Base-by-base conservation (phyloP, 2,113 vertebrate genomes). In the Anoplopoma fimbria region DNA sequence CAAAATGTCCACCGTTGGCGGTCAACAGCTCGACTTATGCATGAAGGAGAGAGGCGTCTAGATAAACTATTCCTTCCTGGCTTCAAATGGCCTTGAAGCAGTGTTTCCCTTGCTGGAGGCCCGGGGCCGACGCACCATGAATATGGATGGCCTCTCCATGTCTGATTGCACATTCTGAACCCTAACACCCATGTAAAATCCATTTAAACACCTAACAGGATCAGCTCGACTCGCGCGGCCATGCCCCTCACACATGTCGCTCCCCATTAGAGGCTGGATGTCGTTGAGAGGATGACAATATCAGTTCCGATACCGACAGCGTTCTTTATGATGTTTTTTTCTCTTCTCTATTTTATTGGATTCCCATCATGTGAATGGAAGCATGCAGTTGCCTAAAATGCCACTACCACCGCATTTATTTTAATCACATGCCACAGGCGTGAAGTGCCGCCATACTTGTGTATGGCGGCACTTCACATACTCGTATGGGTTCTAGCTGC, bases 201-300 rank as follows among this genome's bases (percentile, higher is more conserved):
- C 93, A 94, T 93, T 95, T 94, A 92, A 90, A 91, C 89, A 83
- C 83, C 78, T 94, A 95, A 95, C 94, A 93, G 94, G 94, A 95
- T 95, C 93, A 94, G 88, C 87, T 93, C 77, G 89, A 92, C 88
- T 91, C 89, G 73, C 80, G 87, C 83, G 89, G 87, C 80, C 86
- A 45, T 45, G 77, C 85, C 83, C 49, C 75, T 88, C 89, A 84
- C 83, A 83, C 81, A 81, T 65, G 91, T 84, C 93, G 89, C 85
- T 86, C 88, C 84, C 77, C 82, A 80, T 89, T 53, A 53, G 49
- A 21, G 49, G 49, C 49, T 9, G 21, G 21, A 4, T n/a, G 49
- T 3, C 49, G 23, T n/a, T 53, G 4, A 10, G 15, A 53, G 23
- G 9, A 9, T 9, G 49, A 23, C 21, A 0, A 2, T 19, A 49